phyloP scores from a whole-genome alignment of 2,888 invertebrate species.

The Catocala nupta region DNA sequence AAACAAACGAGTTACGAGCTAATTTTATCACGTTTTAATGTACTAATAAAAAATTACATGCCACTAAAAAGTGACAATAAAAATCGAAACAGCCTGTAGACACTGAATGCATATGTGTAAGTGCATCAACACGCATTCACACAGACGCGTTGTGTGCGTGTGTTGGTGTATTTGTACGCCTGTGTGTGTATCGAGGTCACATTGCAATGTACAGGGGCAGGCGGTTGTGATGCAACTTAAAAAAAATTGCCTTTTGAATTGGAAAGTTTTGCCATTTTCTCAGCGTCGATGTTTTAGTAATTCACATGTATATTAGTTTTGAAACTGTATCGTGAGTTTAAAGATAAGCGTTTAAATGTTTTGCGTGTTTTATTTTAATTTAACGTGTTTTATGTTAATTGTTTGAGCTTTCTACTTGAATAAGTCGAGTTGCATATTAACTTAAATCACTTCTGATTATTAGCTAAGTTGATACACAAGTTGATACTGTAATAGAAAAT shows the following conservation, averaged over 20 bases:
- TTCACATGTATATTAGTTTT: constrained; percentile 42
- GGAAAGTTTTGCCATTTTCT: constrained; percentile 64
- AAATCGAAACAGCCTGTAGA: constrained; percentile 66
- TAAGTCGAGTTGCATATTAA: too few species aligned
- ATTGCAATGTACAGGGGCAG: constrained; percentile 69
- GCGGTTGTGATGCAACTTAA: constrained; percentile 69
- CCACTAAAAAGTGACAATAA: constrained; percentile 50
- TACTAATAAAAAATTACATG: constrained; percentile 38
- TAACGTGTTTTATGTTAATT: too few species aligned
- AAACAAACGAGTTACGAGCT: constrained; percentile 52
- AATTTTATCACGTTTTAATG: constrained; percentile 55
- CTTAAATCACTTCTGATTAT: too few species aligned
- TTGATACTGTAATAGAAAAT: too few species aligned
- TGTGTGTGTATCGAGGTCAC: constrained; percentile 82
- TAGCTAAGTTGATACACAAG: too few species aligned
- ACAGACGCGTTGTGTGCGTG: constrained; percentile 50
- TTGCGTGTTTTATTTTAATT: neutral
- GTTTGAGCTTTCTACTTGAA: too few species aligned
- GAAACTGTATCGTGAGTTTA: constrained; percentile 31
- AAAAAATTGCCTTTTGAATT: constrained; percentile 65
- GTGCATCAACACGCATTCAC: constrained; percentile 63
- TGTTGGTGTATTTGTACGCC: constrained; percentile 51
- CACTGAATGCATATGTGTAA: constrained; percentile 55
- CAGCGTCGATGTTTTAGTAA: constrained; percentile 42
- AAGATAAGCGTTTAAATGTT: neutral